These are phyloP conservation scores for Chelonus insularis DNA, from an alignment of 1,140 invertebrate species.

Conservation along the genomic window DNA sequence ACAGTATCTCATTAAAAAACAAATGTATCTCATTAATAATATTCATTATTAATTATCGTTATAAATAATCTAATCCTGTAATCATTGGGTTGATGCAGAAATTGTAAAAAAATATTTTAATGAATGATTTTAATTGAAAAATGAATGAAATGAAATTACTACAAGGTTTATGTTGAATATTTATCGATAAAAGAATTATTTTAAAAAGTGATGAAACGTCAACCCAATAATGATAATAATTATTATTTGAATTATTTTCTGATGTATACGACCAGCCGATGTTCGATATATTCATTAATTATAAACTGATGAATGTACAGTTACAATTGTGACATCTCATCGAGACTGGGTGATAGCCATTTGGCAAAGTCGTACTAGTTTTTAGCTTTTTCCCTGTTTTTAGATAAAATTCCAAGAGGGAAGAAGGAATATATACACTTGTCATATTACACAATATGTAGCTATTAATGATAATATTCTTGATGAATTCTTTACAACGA, in stretches of 20 bases:
- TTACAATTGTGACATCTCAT: slow-evolving; percentile 27
- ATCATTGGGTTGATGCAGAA: no score
- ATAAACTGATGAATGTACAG: slow-evolving; percentile 38
- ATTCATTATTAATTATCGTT: no score
- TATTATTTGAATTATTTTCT: slow-evolving; percentile 27
- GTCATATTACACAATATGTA: neutral
- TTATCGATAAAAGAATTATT: no score
- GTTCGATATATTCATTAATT: slow-evolving; percentile 51
- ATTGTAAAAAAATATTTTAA: no score
- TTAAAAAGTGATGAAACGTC: no score
- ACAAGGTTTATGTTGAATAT: no score
- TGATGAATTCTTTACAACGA: slow-evolving; percentile 15
- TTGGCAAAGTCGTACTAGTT: slow-evolving; percentile 13
- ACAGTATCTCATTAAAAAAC: no score
- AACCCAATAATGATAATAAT: slow-evolving; percentile 15
- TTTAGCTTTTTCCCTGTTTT: neutral
- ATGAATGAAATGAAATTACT: neutral
- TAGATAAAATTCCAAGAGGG: neutral
- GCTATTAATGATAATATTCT: no score
- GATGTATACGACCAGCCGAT: slow-evolving; percentile 40
- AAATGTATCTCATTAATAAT: no score
- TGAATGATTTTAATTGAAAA: no score
- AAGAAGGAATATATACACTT: no score
- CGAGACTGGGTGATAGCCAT: slow-evolving; percentile 21
- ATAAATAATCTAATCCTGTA: no score